Conservation (phyloP, 2,797 vertebrate genomes). For the Todus mexicanus region DNA sequence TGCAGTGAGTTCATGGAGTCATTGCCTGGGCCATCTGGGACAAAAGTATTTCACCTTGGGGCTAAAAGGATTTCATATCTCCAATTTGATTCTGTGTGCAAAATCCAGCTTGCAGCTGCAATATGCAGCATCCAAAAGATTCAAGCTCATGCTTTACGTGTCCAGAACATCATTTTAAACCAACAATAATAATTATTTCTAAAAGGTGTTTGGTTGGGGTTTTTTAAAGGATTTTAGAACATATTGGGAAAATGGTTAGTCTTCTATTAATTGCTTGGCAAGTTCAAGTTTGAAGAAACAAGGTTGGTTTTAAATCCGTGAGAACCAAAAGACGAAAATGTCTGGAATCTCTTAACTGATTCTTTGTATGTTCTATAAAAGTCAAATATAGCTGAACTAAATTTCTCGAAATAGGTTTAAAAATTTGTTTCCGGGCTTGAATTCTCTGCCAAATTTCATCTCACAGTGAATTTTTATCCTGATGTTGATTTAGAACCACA, state of each 20-base stretch:
- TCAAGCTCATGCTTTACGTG: neutral
- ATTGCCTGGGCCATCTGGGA: neutral
- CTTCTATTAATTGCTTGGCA: neutral
- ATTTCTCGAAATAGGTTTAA: neutral
- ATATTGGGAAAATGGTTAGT: neutral
- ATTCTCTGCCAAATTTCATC: neutral
- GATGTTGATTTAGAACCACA: neutral
- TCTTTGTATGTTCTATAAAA: neutral
- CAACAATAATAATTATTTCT: neutral
- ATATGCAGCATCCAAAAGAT: neutral
- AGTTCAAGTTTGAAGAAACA: neutral
- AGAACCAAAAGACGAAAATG: neutral
- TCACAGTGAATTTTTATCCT: neutral
- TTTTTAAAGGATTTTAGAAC: neutral
- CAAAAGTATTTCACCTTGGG: neutral
- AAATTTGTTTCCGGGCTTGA: neutral
- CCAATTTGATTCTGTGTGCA: neutral
- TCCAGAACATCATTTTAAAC: neutral
- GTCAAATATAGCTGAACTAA: neutral
- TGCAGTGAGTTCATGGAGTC: neutral
- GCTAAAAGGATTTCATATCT: neutral
- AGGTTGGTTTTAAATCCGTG: neutral
- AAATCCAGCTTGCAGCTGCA: neutral
- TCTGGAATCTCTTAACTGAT: neutral
- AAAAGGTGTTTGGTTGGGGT: neutral